These are phyloP conservation scores for Pseudorasbora parva DNA, from an alignment of 2,113 vertebrate species.

Conservation along the genomic window DNA sequence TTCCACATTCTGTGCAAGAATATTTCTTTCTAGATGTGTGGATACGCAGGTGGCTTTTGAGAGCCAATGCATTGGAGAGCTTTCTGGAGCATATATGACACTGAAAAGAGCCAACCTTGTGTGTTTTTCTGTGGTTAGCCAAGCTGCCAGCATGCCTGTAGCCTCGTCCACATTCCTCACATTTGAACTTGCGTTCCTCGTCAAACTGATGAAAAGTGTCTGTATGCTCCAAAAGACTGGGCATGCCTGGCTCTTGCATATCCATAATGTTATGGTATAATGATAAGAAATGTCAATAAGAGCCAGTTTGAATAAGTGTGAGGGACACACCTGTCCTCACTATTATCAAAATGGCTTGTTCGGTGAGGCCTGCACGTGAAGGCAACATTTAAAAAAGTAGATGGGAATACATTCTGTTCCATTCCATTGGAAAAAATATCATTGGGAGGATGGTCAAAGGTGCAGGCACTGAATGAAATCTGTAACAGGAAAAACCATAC, in stretches of 20 bases:
- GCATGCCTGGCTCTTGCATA: constrained; percentile 68
- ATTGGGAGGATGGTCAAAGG: neutral
- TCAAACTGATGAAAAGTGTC: constrained; percentile 66
- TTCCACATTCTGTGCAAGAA: constrained; percentile 73
- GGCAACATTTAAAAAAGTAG: constrained; percentile 45
- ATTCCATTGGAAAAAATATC: constrained; percentile 33
- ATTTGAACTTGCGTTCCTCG: constrained; percentile 81
- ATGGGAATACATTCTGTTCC: constrained; percentile 46
- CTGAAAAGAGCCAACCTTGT: constrained; percentile 82
- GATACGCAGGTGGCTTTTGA: constrained; percentile 78
- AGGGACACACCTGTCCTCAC: constrained; percentile 61
- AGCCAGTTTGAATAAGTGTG: constrained; percentile 51
- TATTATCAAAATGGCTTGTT: constrained; percentile 44
- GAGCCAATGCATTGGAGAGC: constrained; percentile 75
- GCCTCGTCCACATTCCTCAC: constrained; percentile 84
- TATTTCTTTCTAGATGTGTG: constrained; percentile 77
- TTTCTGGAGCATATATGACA: constrained; percentile 81
- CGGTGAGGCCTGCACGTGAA: constrained; percentile 43
- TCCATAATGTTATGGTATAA: constrained; percentile 62
- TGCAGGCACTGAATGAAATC: constrained; percentile 28
- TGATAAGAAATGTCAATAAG: constrained; percentile 47
- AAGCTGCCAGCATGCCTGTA: constrained; percentile 87
- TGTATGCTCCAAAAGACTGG: constrained; percentile 71
- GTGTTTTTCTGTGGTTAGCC: constrained; percentile 85
- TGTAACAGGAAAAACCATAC: constrained; percentile 31